Conservation (phyloP, 2,888 invertebrate species). For the Stictocephala bisonia region DNA sequence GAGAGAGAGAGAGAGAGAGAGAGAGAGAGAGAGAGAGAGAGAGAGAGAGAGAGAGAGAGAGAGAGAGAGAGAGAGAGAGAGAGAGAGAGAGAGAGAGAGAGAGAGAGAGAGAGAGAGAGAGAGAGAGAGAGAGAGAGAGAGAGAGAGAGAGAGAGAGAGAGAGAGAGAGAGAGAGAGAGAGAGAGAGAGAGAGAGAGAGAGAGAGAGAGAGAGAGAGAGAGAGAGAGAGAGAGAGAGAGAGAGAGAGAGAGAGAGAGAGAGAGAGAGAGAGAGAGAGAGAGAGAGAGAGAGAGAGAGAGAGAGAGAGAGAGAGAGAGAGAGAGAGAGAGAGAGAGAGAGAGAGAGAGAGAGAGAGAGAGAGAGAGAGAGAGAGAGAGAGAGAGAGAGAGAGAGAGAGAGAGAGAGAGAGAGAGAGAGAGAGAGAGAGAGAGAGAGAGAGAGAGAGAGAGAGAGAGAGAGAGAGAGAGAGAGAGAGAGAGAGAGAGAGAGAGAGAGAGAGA, state of each 20-base stretch:
- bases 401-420: too few relatives aligned
- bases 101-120: conserved; percentile 41
- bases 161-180: conserved; percentile 27
- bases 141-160: conserved; percentile 37
- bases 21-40: conserved; percentile 42
- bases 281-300: conserved; percentile 27
- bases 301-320: too few relatives aligned
- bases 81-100: conserved; percentile 42
- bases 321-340: too few relatives aligned
- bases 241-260: conserved; percentile 29
- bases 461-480: too few relatives aligned
- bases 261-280: conserved; percentile 27
- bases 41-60: conserved; percentile 41
- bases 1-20: conserved; percentile 41
- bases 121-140: conserved; percentile 41
- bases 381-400: too few relatives aligned
- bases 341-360: too few relatives aligned
- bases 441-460: too few relatives aligned
- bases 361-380: too few relatives aligned
- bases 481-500: too few relatives aligned
- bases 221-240: conserved; percentile 19
- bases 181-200: conserved; percentile 29
- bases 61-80: conserved; percentile 41
- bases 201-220: conserved; percentile 29
- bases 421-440: too few relatives aligned